Conservation (phyloP, 2,113 vertebrate species). For the Pluvialis apricaria region DNA sequence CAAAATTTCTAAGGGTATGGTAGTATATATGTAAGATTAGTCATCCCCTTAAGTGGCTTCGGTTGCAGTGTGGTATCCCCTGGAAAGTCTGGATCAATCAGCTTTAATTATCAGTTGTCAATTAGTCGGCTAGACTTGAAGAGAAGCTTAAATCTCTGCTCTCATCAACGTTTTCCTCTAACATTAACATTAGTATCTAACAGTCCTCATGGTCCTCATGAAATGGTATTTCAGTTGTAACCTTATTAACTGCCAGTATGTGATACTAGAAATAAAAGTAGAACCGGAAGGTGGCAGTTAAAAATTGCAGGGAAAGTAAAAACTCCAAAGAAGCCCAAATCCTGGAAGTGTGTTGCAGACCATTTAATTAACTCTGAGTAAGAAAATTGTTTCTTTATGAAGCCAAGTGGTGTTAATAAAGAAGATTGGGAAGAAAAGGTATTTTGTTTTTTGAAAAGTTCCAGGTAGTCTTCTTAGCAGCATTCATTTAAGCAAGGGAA, state of each 20-base stretch:
- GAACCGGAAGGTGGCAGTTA: background rate
- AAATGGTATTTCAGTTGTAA: background rate
- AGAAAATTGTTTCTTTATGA: background rate
- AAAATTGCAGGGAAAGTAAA: background rate
- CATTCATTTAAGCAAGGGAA: background rate
- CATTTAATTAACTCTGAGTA: background rate
- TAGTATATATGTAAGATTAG: background rate
- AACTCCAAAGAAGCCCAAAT: background rate
- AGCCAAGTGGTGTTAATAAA: fast-evolving
- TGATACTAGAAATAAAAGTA: background rate
- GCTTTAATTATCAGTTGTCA: background rate
- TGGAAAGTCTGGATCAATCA: background rate
- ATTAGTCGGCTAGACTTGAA: background rate
- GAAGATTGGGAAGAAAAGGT: background rate
- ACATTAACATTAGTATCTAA: background rate
- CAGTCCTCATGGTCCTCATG: background rate
- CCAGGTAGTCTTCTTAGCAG: background rate
- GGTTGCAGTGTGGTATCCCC: background rate
- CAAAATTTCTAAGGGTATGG: background rate
- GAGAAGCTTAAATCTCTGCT: background rate
- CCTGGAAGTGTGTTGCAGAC: background rate
- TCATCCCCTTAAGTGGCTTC: background rate
- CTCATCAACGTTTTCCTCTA: background rate
- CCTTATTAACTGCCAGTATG: background rate
- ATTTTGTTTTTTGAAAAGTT: background rate